phyloP scores from a whole-genome alignment of 1,140 invertebrate species.

The Hypsibius dujardini region DNA sequence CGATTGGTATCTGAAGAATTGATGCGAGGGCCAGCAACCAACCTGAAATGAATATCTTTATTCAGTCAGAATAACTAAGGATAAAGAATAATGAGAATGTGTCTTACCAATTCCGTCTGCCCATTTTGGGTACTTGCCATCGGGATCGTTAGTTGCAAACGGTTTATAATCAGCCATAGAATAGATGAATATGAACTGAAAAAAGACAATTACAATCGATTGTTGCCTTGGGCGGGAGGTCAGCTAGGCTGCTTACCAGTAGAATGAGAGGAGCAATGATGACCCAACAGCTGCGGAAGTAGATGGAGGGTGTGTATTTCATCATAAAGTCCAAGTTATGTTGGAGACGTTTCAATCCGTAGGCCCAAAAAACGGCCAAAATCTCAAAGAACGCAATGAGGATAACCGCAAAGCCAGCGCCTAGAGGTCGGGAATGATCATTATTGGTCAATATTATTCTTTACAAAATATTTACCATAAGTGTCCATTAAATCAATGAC shows the following conservation, averaged over 20 bases:
- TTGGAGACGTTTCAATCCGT: slow-evolving; percentile 33
- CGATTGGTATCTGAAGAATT: no score
- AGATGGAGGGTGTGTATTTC: slow-evolving; percentile 26
- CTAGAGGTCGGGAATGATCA: not conserved
- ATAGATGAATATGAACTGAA: slow-evolving; percentile 26
- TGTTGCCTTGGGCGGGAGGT: not conserved
- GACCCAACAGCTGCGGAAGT: slow-evolving; percentile 32
- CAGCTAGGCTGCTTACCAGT: slow-evolving; percentile 25
- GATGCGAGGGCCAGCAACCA: no score
- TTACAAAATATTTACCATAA: slow-evolving; percentile 25
- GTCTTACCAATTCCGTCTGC: slow-evolving; percentile 36
- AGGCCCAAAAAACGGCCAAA: slow-evolving; percentile 34
- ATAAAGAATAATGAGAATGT: no score
- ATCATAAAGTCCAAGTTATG: slow-evolving; percentile 36
- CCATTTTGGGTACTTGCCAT: slow-evolving; percentile 34
- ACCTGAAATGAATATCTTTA: no score
- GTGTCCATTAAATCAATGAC: slow-evolving; percentile 33
- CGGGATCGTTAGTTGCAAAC: slow-evolving; percentile 9
- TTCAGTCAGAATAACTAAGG: no score
- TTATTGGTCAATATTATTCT: not conserved
- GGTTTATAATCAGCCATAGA: slow-evolving; percentile 17
- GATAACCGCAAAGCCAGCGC: slow-evolving; percentile 19
- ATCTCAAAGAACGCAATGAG: slow-evolving; percentile 32
- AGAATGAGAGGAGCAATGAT: slow-evolving; percentile 30
- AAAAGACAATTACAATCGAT: not conserved